These are phyloP conservation scores for Seira musarum DNA, from an alignment of 2,888 invertebrate species.

Conservation along the genomic window DNA sequence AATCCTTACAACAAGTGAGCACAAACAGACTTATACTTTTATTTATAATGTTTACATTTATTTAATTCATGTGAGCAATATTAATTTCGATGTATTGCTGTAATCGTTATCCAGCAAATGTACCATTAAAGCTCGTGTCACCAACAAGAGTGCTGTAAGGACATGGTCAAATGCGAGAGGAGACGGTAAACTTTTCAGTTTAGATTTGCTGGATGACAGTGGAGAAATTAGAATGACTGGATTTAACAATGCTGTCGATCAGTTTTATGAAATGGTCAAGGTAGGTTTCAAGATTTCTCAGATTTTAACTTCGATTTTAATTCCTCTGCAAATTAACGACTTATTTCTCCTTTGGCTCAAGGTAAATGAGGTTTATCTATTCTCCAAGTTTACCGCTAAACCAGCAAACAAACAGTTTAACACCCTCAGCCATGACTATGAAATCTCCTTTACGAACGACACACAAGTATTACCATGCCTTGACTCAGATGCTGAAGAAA, in stretches of 20 bases:
- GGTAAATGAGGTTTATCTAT: slow-evolving; percentile 88
- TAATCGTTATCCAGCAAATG: slow-evolving; percentile 76
- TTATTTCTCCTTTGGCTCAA: too few relatives aligned
- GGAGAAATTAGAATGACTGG: slow-evolving; percentile 95
- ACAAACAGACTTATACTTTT: not conserved
- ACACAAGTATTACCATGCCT: slow-evolving; percentile 76
- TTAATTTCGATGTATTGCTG: not conserved
- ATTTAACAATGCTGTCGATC: slow-evolving; percentile 90
- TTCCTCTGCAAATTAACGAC: too few relatives aligned
- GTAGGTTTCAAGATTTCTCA: slow-evolving; percentile 72
- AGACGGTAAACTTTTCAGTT: slow-evolving; percentile 93
- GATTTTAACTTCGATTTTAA: too few relatives aligned
- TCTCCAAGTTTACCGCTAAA: slow-evolving; percentile 89
- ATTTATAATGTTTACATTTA: not conserved
- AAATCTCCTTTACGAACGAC: slow-evolving; percentile 89
- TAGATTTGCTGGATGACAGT: slow-evolving; percentile 93
- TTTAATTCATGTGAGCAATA: not conserved
- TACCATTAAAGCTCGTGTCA: slow-evolving; percentile 93
- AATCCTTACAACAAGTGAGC: slow-evolving; percentile 91
- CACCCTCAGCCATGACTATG: slow-evolving; percentile 92
- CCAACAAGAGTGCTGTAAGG: slow-evolving; percentile 84
- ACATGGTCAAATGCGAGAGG: slow-evolving; percentile 94
- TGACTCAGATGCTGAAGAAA: slow-evolving; percentile 76
- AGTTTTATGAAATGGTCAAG: slow-evolving; percentile 90
- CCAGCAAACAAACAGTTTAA: slow-evolving; percentile 93